phyloP scores from a whole-genome alignment of 2,888 invertebrate species.

The Drosophila niveifrons region DNA sequence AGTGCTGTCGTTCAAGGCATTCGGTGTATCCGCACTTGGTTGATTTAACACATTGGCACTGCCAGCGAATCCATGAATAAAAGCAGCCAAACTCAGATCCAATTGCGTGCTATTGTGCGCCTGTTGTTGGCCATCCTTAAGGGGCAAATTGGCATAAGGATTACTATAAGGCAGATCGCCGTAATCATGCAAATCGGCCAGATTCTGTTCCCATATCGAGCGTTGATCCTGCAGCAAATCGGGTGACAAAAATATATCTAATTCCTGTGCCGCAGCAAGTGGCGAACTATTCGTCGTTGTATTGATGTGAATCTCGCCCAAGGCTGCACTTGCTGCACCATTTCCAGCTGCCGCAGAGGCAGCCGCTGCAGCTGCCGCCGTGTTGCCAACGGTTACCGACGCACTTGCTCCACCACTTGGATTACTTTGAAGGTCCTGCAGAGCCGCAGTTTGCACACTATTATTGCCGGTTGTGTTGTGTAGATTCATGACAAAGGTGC shows the following conservation, averaged over 20 bases:
- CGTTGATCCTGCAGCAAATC: constrained; percentile 80
- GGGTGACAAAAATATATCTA: constrained; percentile 84
- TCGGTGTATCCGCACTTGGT: constrained; percentile 39
- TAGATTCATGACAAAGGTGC: constrained; percentile 88
- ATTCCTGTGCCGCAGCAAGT: constrained; percentile 54
- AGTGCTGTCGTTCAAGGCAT: constrained; percentile 78
- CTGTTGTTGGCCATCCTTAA: constrained; percentile 85
- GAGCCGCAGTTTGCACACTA: constrained; percentile 80
- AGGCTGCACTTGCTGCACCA: constrained; percentile 36
- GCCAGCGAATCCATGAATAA: constrained; percentile 68
- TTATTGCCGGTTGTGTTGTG: constrained; percentile 79
- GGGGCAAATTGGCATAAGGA: constrained; percentile 81
- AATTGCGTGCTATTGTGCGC: constrained; percentile 71
- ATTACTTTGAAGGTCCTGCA: constrained; percentile 78
- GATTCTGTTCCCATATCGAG: constrained; percentile 87
- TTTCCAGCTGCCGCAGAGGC: constrained; percentile 33
- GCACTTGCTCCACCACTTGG: constrained; percentile 27
- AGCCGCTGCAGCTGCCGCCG: constrained; percentile 43
- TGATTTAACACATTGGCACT: constrained; percentile 26
- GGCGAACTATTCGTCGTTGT: constrained; percentile 39
- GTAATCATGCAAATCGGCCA: constrained; percentile 87
- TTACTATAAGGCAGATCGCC: constrained; percentile 80
- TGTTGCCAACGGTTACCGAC: not conserved
- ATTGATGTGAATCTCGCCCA: constrained; percentile 67
- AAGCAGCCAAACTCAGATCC: constrained; percentile 75